phyloP scores from a whole-genome alignment of 2,797 vertebrate genomes.

The Todus mexicanus region DNA sequence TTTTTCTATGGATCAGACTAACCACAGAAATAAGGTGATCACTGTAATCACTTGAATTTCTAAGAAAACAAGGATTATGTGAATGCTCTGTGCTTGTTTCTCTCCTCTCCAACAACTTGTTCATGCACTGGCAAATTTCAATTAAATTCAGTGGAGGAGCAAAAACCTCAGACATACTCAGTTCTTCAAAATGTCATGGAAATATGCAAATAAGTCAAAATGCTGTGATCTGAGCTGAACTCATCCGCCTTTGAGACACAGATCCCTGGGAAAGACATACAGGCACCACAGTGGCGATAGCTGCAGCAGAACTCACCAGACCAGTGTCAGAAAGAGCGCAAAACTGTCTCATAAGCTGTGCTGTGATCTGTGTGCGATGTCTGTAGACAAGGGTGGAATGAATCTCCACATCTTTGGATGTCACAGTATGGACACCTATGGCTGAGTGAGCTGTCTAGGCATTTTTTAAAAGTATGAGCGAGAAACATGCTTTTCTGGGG shows the following conservation, averaged over 20 bases:
- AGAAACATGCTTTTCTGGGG: background rate
- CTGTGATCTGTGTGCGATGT: background rate
- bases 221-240: background rate
- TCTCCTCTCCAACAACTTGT: background rate
- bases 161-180: background rate
- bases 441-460: background rate
- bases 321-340: background rate
- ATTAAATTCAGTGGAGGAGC: background rate
- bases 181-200: background rate
- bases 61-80: background rate
- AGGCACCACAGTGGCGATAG: background rate
- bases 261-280: background rate
- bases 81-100: background rate
- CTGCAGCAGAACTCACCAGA: background rate
- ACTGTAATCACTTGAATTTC: background rate
- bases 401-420: background rate
- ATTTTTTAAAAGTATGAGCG: background rate
- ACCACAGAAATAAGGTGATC: background rate
- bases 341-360: background rate
- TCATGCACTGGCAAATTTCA: background rate
- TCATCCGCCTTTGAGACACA: background rate
- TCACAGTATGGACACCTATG: background rate
- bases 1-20: background rate
- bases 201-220: background rate
- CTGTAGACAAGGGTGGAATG: background rate